phyloP scores from a whole-genome alignment of 2,797 vertebrate species.

The Heliangelus exortis region DNA sequence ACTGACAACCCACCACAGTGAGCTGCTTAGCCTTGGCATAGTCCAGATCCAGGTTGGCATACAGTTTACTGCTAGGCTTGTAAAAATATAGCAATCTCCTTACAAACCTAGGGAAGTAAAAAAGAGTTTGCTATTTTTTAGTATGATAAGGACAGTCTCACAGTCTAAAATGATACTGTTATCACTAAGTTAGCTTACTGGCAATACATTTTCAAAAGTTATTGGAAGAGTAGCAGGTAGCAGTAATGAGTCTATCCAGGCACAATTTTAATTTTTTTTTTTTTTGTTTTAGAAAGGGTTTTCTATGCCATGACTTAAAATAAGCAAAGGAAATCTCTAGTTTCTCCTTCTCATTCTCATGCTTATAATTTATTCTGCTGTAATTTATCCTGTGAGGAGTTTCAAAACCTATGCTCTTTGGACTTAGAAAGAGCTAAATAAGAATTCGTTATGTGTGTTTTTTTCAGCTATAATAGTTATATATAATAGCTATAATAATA shows the following conservation, averaged over 20 bases:
- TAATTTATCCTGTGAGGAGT: background rate
- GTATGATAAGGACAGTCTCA: background rate
- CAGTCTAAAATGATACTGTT: background rate
- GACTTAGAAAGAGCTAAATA: background rate
- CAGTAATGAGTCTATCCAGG: background rate
- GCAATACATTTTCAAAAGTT: background rate
- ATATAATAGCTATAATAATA: no score
- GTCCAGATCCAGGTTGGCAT: slow-evolving; percentile 91
- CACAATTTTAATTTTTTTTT: background rate
- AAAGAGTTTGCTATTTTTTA: background rate
- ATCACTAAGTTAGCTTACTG: background rate
- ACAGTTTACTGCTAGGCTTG: slow-evolving; percentile 97
- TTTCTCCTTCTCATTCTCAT: background rate
- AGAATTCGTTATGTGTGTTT: background rate
- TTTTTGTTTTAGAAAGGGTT: background rate
- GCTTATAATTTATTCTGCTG: background rate
- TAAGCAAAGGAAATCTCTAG: background rate
- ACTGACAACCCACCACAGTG: slow-evolving; percentile 96
- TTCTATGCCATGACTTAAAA: background rate
- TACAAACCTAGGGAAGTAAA: slow-evolving; percentile 87
- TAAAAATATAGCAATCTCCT: slow-evolving; percentile 96
- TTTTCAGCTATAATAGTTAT: background rate
- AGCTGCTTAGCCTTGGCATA: slow-evolving; percentile 93
- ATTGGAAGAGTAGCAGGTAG: background rate
- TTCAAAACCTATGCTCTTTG: background rate